A percentile compares a stretch with the other conserved stretches of the same genome.
phyloP scores from a whole-genome alignment of 2,113 vertebrate species.

The Rhea americana region DNA sequence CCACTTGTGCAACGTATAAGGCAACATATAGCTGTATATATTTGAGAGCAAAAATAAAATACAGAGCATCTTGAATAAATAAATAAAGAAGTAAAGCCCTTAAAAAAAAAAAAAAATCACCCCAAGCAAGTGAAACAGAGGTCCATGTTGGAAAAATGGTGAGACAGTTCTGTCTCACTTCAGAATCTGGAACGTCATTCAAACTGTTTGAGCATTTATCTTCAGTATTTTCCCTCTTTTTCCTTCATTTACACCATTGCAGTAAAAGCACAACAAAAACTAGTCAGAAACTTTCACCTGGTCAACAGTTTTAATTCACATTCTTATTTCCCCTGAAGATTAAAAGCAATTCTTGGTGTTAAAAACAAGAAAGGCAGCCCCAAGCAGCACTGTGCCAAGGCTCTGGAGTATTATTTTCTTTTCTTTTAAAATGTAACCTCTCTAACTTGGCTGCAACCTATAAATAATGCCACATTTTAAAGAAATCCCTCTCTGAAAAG shows the following conservation, averaged over 20 bases:
- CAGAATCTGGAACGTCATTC: neutral
- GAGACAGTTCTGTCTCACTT: neutral
- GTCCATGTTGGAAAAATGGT: neutral
- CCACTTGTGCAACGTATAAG: neutral
- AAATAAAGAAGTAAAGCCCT: neutral
- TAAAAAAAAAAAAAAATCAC: neutral
- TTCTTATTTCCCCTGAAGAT: conserved; percentile 57
- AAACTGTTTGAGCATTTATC: conserved; percentile 40
- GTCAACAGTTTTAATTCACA: conserved; percentile 64
- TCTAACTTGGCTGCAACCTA: conserved; percentile 49
- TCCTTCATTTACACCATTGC: conserved; percentile 26
- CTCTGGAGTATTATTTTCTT: conserved; percentile 45
- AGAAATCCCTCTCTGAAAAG: conserved; percentile 46
- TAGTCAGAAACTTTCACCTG: conserved; percentile 70
- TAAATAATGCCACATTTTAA: conserved; percentile 63
- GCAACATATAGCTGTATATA: accelerated
- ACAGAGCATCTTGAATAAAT: neutral
- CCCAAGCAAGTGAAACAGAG: neutral
- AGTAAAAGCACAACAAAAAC: conserved; percentile 55
- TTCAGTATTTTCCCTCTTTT: conserved; percentile 30
- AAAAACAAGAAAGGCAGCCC: conserved; percentile 36
- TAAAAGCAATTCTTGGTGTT: conserved; percentile 47
- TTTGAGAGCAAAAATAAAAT: neutral
- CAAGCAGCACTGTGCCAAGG: neutral
- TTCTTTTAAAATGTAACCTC: conserved; percentile 54